phyloP scores from a whole-genome alignment of 2,113 vertebrate species.

The Grammomys dolichurus region DNA sequence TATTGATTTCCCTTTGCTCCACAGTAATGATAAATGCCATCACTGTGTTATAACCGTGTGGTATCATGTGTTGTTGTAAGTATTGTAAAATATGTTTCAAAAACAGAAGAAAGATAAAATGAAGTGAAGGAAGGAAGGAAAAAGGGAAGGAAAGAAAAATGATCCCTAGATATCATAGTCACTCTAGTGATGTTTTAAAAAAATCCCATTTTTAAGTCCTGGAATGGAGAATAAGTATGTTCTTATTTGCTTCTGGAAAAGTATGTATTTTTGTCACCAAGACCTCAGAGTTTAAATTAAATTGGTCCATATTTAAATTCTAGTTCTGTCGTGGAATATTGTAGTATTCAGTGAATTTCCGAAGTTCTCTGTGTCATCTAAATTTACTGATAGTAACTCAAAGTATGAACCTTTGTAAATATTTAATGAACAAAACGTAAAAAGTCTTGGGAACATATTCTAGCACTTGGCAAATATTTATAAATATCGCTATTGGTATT shows the following conservation, averaged over 20 bases:
- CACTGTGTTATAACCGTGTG: neutral
- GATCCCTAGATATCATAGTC: neutral
- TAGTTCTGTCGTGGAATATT: neutral
- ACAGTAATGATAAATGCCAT: neutral
- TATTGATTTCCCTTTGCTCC: conserved; percentile 29
- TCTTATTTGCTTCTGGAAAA: conserved; percentile 25
- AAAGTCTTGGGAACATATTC: conserved; percentile 1
- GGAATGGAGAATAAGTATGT: neutral
- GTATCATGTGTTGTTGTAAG: neutral
- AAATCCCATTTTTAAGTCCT: neutral
- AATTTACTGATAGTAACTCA: neutral
- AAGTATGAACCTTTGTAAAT: neutral
- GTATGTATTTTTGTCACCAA: neutral
- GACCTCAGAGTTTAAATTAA: neutral
- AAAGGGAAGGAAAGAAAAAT: neutral
- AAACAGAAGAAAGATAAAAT: neutral
- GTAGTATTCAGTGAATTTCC: neutral
- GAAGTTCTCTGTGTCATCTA: neutral
- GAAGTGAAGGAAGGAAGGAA: neutral
- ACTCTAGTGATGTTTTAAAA: neutral
- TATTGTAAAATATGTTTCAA: neutral
- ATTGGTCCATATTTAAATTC: neutral
- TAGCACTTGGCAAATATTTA: neutral
- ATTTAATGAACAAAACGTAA: conserved; percentile 26
- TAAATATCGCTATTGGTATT: conserved; percentile 3